Base-by-base conservation (phyloP, 1,140 invertebrate genomes). In the Leptopilina clavipes region DNA sequence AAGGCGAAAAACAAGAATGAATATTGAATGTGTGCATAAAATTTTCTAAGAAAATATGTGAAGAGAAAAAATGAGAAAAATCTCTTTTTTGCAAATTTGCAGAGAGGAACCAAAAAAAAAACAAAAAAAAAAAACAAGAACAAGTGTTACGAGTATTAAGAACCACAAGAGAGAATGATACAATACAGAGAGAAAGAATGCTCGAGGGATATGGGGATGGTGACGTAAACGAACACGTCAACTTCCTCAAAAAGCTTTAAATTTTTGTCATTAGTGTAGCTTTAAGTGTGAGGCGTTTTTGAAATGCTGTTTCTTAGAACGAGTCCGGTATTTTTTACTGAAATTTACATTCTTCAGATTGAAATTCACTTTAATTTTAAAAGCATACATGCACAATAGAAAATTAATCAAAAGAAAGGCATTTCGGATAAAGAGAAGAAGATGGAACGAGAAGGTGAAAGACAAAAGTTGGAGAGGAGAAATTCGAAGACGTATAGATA, bases 241-340 rank as follows among this genome's bases (percentile, higher is more conserved):
- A 12, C 25, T 25, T 65, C 31, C 22, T 25, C 7, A 14, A 31
- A 31, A 65, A 65, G 73, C 48, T 70, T 77, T 71, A 31, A 70
- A 40, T 77, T 77, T 70, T 74, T 52, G 25, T 43, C n/a, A 72
- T 25, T 6, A 37, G 52, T 48, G 48, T 72, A 54, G 43, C 56
- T 43, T 54, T 71, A 44, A 45, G 56, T 43, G 43, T 48, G 48
- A 71, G 45, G 70, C 71, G 8, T 72, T 76, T 76, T 44, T 52
- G 48, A 52, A 17, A 52, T 52, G 48, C 48, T 52, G 9, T 52
- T 52, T 48, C 45, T 11, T 52, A 52, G 48, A 8, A 17, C 14
- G 45, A 52, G 2, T 52, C n/a, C n/a, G 48, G 48, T n/a, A 52
- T 52, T 52, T 52, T 52, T 31, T 17, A 17, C 48, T 52, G 48